Conservation (phyloP, 2,113 vertebrate species). For the Thymallus thymallus region DNA sequence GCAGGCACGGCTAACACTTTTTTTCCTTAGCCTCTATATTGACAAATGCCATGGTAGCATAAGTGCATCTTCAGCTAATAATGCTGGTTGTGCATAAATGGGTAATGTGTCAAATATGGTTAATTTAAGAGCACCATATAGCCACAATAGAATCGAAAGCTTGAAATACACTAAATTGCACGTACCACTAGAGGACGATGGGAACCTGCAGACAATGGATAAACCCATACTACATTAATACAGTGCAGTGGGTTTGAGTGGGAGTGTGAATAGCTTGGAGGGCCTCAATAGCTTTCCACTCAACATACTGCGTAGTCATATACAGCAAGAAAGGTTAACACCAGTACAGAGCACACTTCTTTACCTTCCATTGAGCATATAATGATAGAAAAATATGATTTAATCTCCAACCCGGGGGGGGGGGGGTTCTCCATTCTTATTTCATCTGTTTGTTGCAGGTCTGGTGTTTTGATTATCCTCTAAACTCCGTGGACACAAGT, state of each 20-base stretch:
- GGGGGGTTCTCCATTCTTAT: slow-evolving; percentile 16
- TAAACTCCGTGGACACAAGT: slow-evolving; percentile 12
- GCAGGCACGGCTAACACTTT: background rate
- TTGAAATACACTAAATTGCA: background rate
- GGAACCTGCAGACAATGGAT: background rate
- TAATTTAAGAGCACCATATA: no score
- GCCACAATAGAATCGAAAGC: background rate
- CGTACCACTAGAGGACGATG: background rate
- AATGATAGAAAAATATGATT: slow-evolving; percentile 24
- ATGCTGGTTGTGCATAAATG: no score
- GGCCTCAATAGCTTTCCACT: slow-evolving; percentile 11
- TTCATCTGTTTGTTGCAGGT: slow-evolving; percentile 1
- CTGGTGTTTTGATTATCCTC: background rate
- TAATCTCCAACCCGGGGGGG: slow-evolving; percentile 32
- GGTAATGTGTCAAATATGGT: no score
- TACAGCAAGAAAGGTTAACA: slow-evolving; percentile 31
- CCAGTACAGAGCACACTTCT: background rate
- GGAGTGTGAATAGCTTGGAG: slow-evolving; percentile 11
- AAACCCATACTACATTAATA: background rate
- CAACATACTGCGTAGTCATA: slow-evolving; percentile 5
- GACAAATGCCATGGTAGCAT: background rate
- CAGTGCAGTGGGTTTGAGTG: slow-evolving; percentile 9
- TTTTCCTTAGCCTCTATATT: slow-evolving; percentile 8
- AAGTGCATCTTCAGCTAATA: background rate
- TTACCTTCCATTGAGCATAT: slow-evolving; percentile 21